Evolutionary conservation across 1,140 invertebrate species (phyloP).

Genomic region (Holotrichia oblita): DNA sequence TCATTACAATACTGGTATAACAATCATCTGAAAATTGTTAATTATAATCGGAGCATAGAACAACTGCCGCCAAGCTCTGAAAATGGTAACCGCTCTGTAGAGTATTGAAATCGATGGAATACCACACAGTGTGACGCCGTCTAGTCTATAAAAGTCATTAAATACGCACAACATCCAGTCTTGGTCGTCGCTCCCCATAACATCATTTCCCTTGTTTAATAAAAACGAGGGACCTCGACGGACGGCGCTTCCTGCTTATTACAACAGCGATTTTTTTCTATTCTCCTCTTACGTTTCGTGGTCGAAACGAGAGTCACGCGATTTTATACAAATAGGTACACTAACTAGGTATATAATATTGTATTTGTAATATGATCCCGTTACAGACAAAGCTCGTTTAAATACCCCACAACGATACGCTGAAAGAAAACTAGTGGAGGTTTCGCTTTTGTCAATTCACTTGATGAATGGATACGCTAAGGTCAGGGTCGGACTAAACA

Average conservation of each 20-base stretch:
- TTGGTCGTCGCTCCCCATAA: not conserved
- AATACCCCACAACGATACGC: not conserved
- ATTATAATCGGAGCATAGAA: too few species aligned
- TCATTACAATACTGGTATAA: too few species aligned
- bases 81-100: not conserved
- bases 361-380: not conserved
- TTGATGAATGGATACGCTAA: not conserved
- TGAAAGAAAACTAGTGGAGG: not conserved
- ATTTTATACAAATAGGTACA: not conserved
- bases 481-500: constrained; percentile 10
- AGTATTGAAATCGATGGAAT: not conserved
- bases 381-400: not conserved
- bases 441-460: constrained; percentile 1
- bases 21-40: too few species aligned
- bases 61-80: too few species aligned
- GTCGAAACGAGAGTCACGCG: not conserved
- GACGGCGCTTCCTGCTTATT: not conserved
- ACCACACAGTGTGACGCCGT: constrained; percentile 5
- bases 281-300: constrained; percentile 4
- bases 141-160: not conserved
- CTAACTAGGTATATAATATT: not conserved
- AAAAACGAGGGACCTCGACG: not conserved
- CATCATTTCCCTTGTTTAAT: not conserved
- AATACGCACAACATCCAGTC: constrained; percentile 6
- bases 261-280: not conserved